phyloP scores from a whole-genome alignment of 2,888 invertebrate species.

The Laspeyria flexula region DNA sequence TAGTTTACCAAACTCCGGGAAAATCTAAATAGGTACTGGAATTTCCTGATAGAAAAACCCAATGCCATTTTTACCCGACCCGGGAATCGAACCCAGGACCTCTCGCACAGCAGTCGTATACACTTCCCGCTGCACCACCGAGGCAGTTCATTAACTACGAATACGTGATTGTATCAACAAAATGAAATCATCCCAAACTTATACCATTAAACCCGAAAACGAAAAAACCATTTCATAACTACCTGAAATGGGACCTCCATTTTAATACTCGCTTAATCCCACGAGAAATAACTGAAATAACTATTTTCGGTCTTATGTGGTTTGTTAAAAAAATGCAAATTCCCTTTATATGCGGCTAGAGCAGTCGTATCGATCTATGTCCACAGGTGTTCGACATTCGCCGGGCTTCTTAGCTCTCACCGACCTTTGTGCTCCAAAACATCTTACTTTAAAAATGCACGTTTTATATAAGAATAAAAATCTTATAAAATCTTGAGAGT shows the following conservation, averaged over 20 bases:
- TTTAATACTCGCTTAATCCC: conserved; percentile 19
- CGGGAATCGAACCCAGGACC: too few relatives aligned
- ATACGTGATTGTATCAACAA: too few relatives aligned
- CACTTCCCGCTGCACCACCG: too few relatives aligned
- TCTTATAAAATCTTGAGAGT: background rate
- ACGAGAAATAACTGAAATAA: conserved; percentile 15
- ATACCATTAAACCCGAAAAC: too few relatives aligned
- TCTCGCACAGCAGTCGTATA: too few relatives aligned
- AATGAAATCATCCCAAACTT: too few relatives aligned
- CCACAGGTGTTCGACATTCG: conserved; percentile 31
- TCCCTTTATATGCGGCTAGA: conserved; percentile 18
- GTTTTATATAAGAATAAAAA: background rate
- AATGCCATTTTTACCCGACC: too few relatives aligned
- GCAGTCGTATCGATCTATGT: conserved; percentile 34
- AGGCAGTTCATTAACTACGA: too few relatives aligned
- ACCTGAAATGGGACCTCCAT: conserved; percentile 12
- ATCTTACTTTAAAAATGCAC: background rate
- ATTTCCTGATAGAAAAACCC: too few relatives aligned
- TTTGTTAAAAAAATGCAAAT: conserved; percentile 35
- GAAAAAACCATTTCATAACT: background rate
- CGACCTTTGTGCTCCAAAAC: conserved; percentile 1
- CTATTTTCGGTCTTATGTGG: conserved; percentile 7
- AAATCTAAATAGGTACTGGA: too few relatives aligned
- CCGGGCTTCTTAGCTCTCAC: conserved; percentile 5
- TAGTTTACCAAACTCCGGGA: too few relatives aligned